Percentiles rank a stretch among this genome's conserved stretches.
These are phyloP conservation scores for Tachina lurida DNA, from an alignment of 2,888 invertebrate species.

Conservation along the genomic window DNA sequence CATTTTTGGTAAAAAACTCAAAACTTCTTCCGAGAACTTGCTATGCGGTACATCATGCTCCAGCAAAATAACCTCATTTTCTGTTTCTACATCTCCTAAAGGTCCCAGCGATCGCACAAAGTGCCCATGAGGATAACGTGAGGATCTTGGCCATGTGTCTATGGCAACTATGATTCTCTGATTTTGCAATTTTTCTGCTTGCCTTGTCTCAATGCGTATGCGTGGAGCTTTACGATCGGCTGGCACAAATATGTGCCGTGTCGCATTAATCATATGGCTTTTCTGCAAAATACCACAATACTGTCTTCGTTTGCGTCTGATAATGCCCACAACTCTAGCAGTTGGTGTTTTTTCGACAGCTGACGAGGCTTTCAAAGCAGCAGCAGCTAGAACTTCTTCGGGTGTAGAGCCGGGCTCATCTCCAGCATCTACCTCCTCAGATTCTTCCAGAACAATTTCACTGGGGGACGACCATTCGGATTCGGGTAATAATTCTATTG, in stretches of 20 bases:
- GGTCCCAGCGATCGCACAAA: conserved; percentile 96
- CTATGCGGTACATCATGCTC: conserved; percentile 99
- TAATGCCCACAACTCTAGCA: conserved; percentile 95
- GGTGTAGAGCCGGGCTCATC: conserved; percentile 83
- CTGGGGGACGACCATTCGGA: conserved; percentile 95
- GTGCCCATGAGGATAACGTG: conserved; percentile 97
- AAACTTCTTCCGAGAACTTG: conserved; percentile 96
- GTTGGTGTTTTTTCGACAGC: conserved; percentile 85
- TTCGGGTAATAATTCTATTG: conserved; percentile 93
- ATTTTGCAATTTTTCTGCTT: conserved; percentile 90
- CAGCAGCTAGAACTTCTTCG: conserved; percentile 83
- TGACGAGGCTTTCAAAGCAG: conserved; percentile 78
- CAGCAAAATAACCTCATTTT: conserved; percentile 97
- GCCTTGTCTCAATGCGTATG: conserved; percentile 97
- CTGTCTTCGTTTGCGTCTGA: conserved; percentile 97
- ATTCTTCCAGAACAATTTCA: conserved; percentile 89
- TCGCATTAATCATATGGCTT: conserved; percentile 87
- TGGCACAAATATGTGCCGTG: conserved; percentile 95
- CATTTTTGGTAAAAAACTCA: conserved; percentile 93
- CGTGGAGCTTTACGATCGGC: conserved; percentile 97
- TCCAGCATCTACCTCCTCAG: conserved; percentile 87
- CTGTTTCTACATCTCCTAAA: conserved; percentile 96
- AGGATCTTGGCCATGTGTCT: conserved; percentile 97
- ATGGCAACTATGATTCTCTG: conserved; percentile 97
- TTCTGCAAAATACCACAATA: conserved; percentile 97